These are phyloP conservation scores for Drosophila teissieri DNA, from an alignment of 1,140 invertebrate genomes.

Conservation along the genomic window DNA sequence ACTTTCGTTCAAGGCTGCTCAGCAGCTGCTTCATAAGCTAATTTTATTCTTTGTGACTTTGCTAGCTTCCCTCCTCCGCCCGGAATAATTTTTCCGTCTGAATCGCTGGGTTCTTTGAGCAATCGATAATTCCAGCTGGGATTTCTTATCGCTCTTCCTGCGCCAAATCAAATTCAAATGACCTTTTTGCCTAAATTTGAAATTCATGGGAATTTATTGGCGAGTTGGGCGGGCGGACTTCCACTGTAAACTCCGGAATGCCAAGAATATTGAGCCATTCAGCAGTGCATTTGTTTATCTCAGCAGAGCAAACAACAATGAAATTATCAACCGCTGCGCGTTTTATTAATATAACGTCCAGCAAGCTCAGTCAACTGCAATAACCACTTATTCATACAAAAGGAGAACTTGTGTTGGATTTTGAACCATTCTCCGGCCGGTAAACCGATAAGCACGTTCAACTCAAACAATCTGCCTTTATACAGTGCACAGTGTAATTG, in stretches of 20 bases:
- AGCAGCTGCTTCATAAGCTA: conserved; percentile 28
- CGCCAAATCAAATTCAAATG: conserved; percentile 13
- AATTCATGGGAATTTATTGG: conserved; percentile 17
- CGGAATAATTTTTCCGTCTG: conserved; percentile 4
- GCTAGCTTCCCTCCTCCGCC: background rate
- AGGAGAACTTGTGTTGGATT: conserved; percentile 15
- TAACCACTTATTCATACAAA: conserved; percentile 28
- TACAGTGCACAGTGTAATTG: conserved; percentile 21
- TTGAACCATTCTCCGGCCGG: conserved; percentile 66
- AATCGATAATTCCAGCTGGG: conserved; percentile 9
- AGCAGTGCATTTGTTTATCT: conserved; percentile 11
- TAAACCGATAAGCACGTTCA: conserved; percentile 66
- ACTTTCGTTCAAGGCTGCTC: conserved; percentile 48
- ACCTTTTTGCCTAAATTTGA: conserved; percentile 24
- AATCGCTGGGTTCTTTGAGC: background rate
- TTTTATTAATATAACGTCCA: conserved; percentile 57
- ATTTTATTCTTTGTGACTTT: conserved; percentile 32
- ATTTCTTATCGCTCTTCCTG: conserved; percentile 12
- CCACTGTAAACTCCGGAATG: conserved; percentile 19
- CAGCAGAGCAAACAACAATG: conserved; percentile 33
- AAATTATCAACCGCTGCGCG: conserved; percentile 22
- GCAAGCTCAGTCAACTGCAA: conserved; percentile 27
- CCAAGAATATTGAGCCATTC: conserved; percentile 12
- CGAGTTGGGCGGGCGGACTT: conserved; percentile 20
- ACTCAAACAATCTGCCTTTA: conserved; percentile 4